Evolutionary conservation across 2,797 vertebrate species (phyloP).

Genomic region (Ctenochaetus hawaiiensis): DNA sequence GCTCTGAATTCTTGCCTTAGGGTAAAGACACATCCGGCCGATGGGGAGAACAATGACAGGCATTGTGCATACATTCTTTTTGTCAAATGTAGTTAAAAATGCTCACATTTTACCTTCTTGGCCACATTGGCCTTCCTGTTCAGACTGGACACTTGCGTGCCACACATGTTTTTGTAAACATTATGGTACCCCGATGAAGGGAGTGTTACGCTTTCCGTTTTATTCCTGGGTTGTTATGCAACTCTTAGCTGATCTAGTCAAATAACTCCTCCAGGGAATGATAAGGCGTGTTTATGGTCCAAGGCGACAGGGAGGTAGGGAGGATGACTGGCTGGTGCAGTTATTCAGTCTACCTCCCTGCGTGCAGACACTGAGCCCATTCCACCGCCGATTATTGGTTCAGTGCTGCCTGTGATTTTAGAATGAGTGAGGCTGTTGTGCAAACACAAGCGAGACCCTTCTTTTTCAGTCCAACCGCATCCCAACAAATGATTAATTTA

Average conservation of each 20-base stretch:
- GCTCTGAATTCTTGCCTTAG: constrained; percentile 8
- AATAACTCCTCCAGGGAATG: constrained; percentile 53
- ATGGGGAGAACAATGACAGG: constrained; percentile 3
- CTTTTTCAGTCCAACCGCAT: constrained; percentile 52
- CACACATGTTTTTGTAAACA: constrained; percentile 28
- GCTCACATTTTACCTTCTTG: constrained; percentile 5
- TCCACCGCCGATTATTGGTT: constrained; percentile 58
- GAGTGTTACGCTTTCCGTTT: constrained; percentile 49
- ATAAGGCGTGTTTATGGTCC: constrained; percentile 69
- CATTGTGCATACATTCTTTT: neutral
- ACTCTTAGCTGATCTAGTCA: constrained; percentile 45
- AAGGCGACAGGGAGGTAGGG: constrained; percentile 43
- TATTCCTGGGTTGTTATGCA: constrained; percentile 57
- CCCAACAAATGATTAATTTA: constrained; percentile 52
- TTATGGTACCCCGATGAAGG: neutral
- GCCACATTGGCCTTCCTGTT: too few relatives aligned
- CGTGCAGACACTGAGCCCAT: constrained; percentile 36
- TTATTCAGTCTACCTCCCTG: constrained; percentile 54
- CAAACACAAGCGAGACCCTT: constrained; percentile 9
- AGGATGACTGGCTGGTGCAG: constrained; percentile 50
- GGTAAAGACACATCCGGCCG: constrained; percentile 1
- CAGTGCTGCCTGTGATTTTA: constrained; percentile 61
- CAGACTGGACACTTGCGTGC: neutral
- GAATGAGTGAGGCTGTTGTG: constrained; percentile 52
- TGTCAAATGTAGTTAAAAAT: constrained; percentile 11